phyloP scores from a whole-genome alignment of 2,888 invertebrate genomes.

The Neoascia interrupta region DNA sequence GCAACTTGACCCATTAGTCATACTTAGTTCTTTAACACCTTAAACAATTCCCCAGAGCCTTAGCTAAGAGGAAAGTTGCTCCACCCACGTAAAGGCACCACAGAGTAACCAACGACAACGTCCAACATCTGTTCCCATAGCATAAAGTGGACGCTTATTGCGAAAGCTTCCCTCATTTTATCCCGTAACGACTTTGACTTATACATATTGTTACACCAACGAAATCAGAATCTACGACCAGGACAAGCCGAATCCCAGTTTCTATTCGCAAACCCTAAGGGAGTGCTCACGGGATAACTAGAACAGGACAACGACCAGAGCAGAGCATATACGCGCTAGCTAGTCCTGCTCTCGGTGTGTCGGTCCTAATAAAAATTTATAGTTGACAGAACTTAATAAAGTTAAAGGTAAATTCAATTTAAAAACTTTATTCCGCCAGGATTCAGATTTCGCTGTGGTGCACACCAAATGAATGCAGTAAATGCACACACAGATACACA shows the following conservation, averaged over 20 bases:
- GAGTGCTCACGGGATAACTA: slow-evolving; percentile 20
- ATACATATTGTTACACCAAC: too few relatives aligned
- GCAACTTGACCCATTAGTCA: slow-evolving; percentile 52
- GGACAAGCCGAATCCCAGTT: not conserved
- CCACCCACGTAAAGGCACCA: not conserved
- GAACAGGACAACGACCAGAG: slow-evolving; percentile 47
- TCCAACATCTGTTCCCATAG: slow-evolving; percentile 60
- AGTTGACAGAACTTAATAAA: slow-evolving; percentile 72
- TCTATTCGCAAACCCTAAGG: not conserved
- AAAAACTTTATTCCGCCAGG: slow-evolving; percentile 64
- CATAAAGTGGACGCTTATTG: slow-evolving; percentile 56
- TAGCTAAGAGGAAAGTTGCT: slow-evolving; percentile 16
- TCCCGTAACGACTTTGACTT: slow-evolving; percentile 30
- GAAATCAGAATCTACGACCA: not conserved
- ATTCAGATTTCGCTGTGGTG: slow-evolving; percentile 62
- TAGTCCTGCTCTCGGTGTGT: slow-evolving; percentile 62
- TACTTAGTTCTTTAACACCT: slow-evolving; percentile 42
- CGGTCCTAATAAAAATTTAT: slow-evolving; percentile 71
- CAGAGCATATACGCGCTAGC: slow-evolving; percentile 3
- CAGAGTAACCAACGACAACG: slow-evolving; percentile 18
- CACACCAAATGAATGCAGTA: slow-evolving; percentile 49
- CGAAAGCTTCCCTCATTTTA: slow-evolving; percentile 39
- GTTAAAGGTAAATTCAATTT: slow-evolving; percentile 70
- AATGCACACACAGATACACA: slow-evolving; percentile 13
- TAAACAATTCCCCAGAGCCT: slow-evolving; percentile 51